phyloP scores from a whole-genome alignment of 2,797 vertebrate genomes.

The Neopelma chrysocephalum region DNA sequence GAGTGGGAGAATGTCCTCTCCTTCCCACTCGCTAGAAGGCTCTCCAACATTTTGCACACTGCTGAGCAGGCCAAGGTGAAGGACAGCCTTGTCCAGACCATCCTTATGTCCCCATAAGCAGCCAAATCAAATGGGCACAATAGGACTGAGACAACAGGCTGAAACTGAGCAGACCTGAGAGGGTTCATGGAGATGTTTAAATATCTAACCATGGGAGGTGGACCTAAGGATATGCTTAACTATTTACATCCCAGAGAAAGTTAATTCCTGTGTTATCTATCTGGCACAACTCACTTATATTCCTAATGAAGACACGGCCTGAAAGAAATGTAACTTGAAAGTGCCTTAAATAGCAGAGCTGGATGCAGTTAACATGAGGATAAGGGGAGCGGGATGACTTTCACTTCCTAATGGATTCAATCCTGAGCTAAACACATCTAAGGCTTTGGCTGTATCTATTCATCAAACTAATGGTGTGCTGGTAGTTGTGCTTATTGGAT shows the following conservation, averaged over 20 bases:
- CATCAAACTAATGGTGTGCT: constrained; percentile 28
- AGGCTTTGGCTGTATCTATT: background rate
- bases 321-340: background rate
- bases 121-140: accelerated
- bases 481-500: constrained; percentile 6
- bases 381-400: background rate
- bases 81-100: background rate
- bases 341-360: background rate
- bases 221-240: background rate
- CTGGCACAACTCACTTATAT: background rate
- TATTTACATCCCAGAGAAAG: background rate
- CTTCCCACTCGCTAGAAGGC: background rate
- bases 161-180: background rate
- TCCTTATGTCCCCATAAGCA: background rate
- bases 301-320: background rate
- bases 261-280: background rate
- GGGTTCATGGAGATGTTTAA: background rate
- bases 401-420: constrained; percentile 8
- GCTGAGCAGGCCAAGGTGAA: background rate
- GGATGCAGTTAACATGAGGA: background rate
- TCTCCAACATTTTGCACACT: background rate
- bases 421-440: background rate
- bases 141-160: background rate
- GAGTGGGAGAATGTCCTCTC: background rate
- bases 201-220: background rate